These are phyloP conservation scores for Erpornis zantholeuca DNA, from an alignment of 2,113 vertebrate genomes.

Conservation along the genomic window DNA sequence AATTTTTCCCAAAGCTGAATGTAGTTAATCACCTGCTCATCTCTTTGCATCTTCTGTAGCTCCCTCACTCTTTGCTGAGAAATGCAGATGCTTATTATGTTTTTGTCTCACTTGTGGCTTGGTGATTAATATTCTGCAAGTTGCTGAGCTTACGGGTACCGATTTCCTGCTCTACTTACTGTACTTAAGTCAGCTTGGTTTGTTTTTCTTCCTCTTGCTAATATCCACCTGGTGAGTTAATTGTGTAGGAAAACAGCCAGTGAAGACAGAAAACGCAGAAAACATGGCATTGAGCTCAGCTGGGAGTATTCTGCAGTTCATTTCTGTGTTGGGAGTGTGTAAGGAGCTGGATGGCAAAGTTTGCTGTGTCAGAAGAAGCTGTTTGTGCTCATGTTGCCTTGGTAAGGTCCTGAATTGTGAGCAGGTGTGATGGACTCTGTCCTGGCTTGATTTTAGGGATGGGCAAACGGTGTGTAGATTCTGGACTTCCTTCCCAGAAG, in stretches of 20 bases:
- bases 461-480: neutral
- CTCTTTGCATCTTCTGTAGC: neutral
- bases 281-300: neutral
- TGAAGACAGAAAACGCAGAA: neutral
- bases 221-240: constrained; percentile 38
- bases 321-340: neutral
- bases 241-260: neutral
- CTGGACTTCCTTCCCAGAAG: neutral
- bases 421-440: neutral
- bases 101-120: neutral
- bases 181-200: constrained; percentile 13
- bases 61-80: neutral
- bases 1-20: neutral
- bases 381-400: neutral
- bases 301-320: neutral
- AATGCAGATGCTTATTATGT: neutral
- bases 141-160: neutral
- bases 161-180: constrained; percentile 46
- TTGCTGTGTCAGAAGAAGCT: neutral
- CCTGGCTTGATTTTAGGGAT: neutral
- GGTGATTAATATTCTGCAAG: constrained; percentile 21
- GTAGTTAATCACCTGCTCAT: neutral
- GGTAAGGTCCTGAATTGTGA: neutral
- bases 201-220: constrained; percentile 36
- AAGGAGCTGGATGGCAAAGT: neutral